phyloP scores from a whole-genome alignment of 1,140 invertebrate species.

The Vanessa tameamea region DNA sequence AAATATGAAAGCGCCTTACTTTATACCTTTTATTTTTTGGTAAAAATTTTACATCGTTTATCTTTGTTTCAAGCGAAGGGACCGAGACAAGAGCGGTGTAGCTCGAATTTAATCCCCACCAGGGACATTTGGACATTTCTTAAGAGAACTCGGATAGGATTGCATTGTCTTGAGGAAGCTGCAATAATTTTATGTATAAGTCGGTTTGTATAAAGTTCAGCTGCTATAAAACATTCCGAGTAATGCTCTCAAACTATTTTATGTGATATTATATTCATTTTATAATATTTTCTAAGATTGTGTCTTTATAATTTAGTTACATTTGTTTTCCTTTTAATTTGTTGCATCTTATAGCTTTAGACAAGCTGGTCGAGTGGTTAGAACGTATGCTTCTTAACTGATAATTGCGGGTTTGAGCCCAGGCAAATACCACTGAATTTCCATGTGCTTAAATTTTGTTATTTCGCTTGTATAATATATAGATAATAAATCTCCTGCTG shows the following conservation, averaged over 20 bases:
- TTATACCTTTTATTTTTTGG: constrained; percentile 1
- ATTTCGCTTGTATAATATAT: too few relatives aligned
- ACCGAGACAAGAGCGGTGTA: not conserved
- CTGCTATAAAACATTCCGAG: not conserved
- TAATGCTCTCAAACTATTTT: not conserved
- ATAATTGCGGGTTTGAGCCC: too few relatives aligned
- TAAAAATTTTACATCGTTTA: constrained; percentile 6
- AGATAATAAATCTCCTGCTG: too few relatives aligned
- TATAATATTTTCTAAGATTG: not conserved
- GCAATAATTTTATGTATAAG: constrained; percentile 8
- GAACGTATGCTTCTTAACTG: too few relatives aligned
- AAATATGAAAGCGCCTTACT: not conserved
- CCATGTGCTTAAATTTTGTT: too few relatives aligned
- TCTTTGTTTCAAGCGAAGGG: constrained; percentile 4
- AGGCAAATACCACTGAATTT: too few relatives aligned
- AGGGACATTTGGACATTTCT: constrained; percentile 15
- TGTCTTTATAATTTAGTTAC: too few relatives aligned
- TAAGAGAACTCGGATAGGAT: not conserved
- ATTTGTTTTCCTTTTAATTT: too few relatives aligned
- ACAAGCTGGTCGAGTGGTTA: too few relatives aligned
- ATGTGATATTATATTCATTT: not conserved
- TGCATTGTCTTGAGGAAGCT: constrained; percentile 7
- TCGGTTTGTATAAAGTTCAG: not conserved
- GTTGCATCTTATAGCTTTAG: too few relatives aligned
- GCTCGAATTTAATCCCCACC: constrained; percentile 11